Evolutionary conservation across 1,140 invertebrate genomes (phyloP).

Genomic region (Helicoverpa zea): DNA sequence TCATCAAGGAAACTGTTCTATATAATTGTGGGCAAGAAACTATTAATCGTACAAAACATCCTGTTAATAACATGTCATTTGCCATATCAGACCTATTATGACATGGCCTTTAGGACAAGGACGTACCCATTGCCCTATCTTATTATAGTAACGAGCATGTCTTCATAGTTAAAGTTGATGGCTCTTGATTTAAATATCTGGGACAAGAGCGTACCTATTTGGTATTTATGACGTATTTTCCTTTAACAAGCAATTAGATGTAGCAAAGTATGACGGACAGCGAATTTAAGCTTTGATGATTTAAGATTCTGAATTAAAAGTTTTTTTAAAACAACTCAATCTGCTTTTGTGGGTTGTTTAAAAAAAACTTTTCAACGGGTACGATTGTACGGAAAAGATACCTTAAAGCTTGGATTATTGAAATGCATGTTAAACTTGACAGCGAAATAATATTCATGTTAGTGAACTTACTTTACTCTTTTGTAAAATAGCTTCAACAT

Average conservation of each 20-base stretch:
- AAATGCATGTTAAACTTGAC: too few species aligned
- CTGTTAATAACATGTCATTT: background rate
- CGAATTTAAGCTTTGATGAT: background rate
- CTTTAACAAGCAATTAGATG: slow-evolving; percentile 1
- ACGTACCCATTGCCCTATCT: slow-evolving; percentile 18
- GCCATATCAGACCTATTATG: background rate
- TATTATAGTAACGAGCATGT: slow-evolving; percentile 16
- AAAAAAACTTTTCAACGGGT: too few species aligned
- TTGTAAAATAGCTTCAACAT: slow-evolving; percentile 87
- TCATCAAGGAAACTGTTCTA: too few species aligned
- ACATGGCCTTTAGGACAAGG: slow-evolving; percentile 21
- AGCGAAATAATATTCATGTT: too few species aligned
- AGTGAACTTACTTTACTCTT: slow-evolving; percentile 79
- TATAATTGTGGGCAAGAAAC: too few species aligned
- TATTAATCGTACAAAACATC: too few species aligned
- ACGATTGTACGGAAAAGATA: too few species aligned
- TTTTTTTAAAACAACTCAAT: too few species aligned
- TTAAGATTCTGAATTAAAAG: too few species aligned
- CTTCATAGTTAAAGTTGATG: slow-evolving; percentile 14
- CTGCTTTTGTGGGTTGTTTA: too few species aligned
- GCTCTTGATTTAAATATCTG: slow-evolving; percentile 30
- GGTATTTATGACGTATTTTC: background rate
- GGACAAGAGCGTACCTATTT: slow-evolving; percentile 18
- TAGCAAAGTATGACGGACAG: background rate
- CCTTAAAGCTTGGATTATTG: too few species aligned